Conservation (phyloP, 2,797 vertebrate genomes). For the Bovichtus diacanthus region DNA sequence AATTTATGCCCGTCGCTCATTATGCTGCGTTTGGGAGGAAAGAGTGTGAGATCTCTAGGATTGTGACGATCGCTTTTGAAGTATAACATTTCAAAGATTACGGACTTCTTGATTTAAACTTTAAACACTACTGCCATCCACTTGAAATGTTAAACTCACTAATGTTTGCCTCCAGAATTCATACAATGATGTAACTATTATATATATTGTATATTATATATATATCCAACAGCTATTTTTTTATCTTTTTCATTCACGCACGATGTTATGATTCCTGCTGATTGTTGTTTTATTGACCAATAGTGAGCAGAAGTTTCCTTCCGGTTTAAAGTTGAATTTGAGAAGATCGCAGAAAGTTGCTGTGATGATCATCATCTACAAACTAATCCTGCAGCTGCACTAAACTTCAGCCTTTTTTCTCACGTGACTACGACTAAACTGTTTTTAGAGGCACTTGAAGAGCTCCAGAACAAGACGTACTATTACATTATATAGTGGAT, state of each 20-base stretch:
- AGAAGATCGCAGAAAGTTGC: constrained; percentile 1
- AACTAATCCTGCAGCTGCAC: background rate
- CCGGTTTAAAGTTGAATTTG: background rate
- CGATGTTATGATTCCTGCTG: background rate
- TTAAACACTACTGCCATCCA: background rate
- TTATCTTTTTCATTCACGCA: background rate
- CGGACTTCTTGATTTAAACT: constrained; percentile 20
- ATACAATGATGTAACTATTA: background rate
- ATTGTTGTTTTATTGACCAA: background rate
- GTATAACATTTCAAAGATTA: constrained; percentile 11
- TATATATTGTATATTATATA: too few relatives aligned
- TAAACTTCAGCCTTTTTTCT: background rate
- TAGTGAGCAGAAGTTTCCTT: background rate
- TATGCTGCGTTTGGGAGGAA: background rate
- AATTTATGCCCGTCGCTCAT: constrained; percentile 28
- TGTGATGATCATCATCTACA: background rate
- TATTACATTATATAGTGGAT: too few relatives aligned
- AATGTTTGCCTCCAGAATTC: constrained; percentile 2
- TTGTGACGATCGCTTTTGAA: constrained; percentile 25
- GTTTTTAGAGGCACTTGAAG: accelerated
- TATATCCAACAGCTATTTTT: too few relatives aligned
- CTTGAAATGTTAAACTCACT: background rate
- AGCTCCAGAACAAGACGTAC: background rate
- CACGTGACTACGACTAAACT: background rate
- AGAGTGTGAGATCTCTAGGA: constrained; percentile 4